Conservation (phyloP, 2,797 vertebrate species). For the Luscinia luscinia region DNA sequence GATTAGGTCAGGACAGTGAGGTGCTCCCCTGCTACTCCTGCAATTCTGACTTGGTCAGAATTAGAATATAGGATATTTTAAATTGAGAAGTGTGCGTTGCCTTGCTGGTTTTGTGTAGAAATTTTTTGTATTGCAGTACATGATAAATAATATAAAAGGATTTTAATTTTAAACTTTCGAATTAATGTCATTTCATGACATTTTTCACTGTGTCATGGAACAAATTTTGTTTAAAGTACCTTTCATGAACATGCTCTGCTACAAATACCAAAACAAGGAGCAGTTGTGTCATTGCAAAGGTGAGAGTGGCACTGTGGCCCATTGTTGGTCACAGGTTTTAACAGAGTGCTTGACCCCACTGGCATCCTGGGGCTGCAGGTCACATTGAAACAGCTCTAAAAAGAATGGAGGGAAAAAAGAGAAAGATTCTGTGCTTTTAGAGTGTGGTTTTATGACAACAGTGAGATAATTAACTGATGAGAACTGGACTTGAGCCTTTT, state of each 20-base stretch:
- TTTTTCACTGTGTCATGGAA: background rate
- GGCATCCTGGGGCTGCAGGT: background rate
- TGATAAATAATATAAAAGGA: background rate
- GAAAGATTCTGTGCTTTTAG: background rate
- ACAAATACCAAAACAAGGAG: background rate
- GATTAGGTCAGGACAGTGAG: background rate
- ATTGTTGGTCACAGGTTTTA: background rate
- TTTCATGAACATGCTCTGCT: background rate
- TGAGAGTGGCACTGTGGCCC: too few relatives aligned
- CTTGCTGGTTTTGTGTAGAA: background rate
- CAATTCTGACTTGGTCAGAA: background rate
- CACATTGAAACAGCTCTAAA: background rate
- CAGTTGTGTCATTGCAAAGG: background rate
- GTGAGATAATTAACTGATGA: background rate
- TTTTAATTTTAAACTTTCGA: background rate
- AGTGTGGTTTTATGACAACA: background rate
- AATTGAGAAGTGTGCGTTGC: background rate
- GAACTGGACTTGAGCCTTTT: background rate
- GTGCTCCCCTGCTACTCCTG: background rate
- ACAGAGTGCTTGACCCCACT: background rate
- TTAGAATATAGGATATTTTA: background rate
- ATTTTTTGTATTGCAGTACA: background rate
- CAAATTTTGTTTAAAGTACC: background rate
- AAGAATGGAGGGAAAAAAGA: rapidly evolving
- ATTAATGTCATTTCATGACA: background rate